These are phyloP conservation scores for Branchinecta lindahli DNA, from an alignment of 1,140 invertebrate species.

Conservation along the genomic window DNA sequence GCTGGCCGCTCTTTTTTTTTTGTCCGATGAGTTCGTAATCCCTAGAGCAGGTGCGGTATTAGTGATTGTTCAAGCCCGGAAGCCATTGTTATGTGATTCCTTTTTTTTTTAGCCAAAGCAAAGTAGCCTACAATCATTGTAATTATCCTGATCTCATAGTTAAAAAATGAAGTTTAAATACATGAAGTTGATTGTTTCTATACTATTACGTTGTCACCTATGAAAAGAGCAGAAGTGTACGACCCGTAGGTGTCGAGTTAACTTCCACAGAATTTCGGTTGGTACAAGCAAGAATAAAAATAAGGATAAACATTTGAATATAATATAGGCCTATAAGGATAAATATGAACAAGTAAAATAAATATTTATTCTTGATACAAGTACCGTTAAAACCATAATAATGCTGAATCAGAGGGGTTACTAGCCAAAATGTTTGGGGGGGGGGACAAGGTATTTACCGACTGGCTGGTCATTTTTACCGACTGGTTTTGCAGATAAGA, in stretches of 20 bases:
- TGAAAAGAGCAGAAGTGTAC: slow-evolving; percentile 5
- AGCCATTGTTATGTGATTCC: slow-evolving; percentile 8
- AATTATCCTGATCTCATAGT: slow-evolving; percentile 9
- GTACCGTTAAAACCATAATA: slow-evolving; percentile 8
- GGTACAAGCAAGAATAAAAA: slow-evolving; percentile 9
- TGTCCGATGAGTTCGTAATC: too few relatives aligned
- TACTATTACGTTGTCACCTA: slow-evolving; percentile 8
- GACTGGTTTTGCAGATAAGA: too few relatives aligned
- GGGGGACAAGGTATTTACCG: too few relatives aligned
- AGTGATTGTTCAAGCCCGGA: slow-evolving; percentile 4
- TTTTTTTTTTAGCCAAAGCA: background rate
- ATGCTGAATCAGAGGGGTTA: too few relatives aligned
- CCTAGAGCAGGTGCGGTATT: too few relatives aligned
- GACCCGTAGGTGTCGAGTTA: slow-evolving; percentile 4
- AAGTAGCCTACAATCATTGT: background rate
- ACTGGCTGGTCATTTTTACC: too few relatives aligned
- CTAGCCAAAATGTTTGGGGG: too few relatives aligned
- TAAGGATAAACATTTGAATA: slow-evolving; percentile 9
- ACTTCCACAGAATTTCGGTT: slow-evolving; percentile 5
- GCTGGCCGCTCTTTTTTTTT: slow-evolving; percentile 4
- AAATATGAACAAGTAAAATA: slow-evolving; percentile 9
- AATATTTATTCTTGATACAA: slow-evolving; percentile 9
- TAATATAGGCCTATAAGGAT: background rate
- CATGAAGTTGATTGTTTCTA: slow-evolving; percentile 9
- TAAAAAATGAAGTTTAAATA: slow-evolving; percentile 3